Evolutionary conservation across 2,888 invertebrate species (phyloP).

Genomic region (Ecliptopera silaceata): DNA sequence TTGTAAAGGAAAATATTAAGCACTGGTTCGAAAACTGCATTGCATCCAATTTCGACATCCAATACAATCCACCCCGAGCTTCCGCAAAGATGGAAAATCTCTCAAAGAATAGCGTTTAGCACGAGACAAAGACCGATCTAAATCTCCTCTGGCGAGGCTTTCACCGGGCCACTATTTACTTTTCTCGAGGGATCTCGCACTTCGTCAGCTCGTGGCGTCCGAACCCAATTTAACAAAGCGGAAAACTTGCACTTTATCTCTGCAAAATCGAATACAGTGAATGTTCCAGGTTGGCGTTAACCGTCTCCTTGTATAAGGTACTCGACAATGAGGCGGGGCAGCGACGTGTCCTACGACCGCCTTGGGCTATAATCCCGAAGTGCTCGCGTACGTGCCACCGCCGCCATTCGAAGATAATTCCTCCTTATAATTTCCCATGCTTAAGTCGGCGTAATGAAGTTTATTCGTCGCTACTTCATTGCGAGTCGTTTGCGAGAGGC

Average conservation of each 20-base stretch:
- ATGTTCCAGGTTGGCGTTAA: conserved; percentile 54
- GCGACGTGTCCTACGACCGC: conserved; percentile 62
- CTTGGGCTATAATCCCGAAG: conserved; percentile 66
- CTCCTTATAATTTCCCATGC: conserved; percentile 80
- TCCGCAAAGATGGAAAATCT: conserved; percentile 75
- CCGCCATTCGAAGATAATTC: conserved; percentile 77
- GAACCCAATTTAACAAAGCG: conserved; percentile 62
- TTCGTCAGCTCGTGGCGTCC: conserved; percentile 60
- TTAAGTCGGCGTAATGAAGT: conserved; percentile 80
- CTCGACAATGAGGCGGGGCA: conserved; percentile 51
- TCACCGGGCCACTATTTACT: conserved; percentile 75
- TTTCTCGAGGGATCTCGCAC: conserved; percentile 64
- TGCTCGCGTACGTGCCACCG: conserved; percentile 68
- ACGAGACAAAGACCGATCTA: conserved; percentile 79
- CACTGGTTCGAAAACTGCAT: conserved; percentile 48
- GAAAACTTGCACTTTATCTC: conserved; percentile 51
- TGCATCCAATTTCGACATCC: conserved; percentile 62
- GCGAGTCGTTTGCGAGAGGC: conserved; percentile 73
- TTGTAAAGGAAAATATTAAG: conserved; percentile 30
- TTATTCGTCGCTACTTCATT: conserved; percentile 81
- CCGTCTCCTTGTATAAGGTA: conserved; percentile 51
- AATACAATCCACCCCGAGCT: conserved; percentile 66
- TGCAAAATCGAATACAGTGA: conserved; percentile 49
- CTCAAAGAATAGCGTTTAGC: conserved; percentile 78
- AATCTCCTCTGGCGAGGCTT: conserved; percentile 67